Base-by-base conservation (phyloP, 2,888 invertebrate genomes). In the Hypomecis punctinalis region DNA sequence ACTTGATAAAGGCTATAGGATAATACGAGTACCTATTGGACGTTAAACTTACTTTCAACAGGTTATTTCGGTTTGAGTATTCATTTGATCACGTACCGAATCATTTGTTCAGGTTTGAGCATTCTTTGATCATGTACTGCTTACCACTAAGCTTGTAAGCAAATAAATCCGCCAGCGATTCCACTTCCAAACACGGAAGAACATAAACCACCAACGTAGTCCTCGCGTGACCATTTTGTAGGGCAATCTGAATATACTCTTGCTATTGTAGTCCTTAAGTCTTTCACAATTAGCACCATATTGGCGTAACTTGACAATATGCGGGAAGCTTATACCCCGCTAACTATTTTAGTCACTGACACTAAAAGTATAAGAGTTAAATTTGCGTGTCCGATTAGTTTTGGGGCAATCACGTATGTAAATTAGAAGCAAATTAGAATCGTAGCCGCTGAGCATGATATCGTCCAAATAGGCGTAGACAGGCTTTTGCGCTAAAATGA, bases 151-250 rank as follows among this genome's bases (percentile, higher is more conserved):
- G 42, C 42, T 52, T 49, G 43, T 67, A 40, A 59, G 36, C 56
- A 61, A 63, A 65, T 65, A 70, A 63, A 61, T 67, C 61, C 55
- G 45, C 49, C 35, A 33, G 58, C 62, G 62, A 68, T 52, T 61
- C 61, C 49, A 23, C 33, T 6, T 48, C 58, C 56, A 51, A 61
- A 60, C 66, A 70, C 66, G 72, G 70, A 70, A 72, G 68, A 67
- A 47, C 56, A 69, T 64, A 66, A 70, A 72, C 60, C 63, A 68
- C 55, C 55, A 36, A 57, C 49, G 46, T 46, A 64, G 47, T 55
- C 63, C 49, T 69, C 66, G 70, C 72, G 69, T 70, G 68, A 68
- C 62, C 60, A 62, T 52, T 61, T 69, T 63, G 59, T 69, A 63
- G 67, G 68, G 66, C 64, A 68, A 10, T 7, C 43, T 39, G 23